Evolutionary conservation across 2,888 invertebrate genomes (phyloP).

Genomic region (Vesta saturnalis): DNA sequence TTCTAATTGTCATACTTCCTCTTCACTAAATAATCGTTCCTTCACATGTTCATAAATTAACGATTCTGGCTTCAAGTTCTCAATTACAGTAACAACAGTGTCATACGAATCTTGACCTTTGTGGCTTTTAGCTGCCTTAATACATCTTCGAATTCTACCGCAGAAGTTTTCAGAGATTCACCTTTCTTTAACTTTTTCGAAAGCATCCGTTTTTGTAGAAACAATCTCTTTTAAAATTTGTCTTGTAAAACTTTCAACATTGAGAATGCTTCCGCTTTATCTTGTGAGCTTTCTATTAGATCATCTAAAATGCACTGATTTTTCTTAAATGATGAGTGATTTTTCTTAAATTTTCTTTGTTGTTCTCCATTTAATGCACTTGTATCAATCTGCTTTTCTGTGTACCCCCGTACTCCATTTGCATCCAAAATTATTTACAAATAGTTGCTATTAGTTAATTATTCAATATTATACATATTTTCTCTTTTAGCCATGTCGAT

Average conservation of each 20-base stretch:
- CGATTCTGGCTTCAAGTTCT: neutral
- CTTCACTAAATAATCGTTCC: neutral
- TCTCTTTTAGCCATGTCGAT: constrained; percentile 1
- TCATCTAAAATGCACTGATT: constrained; percentile 18
- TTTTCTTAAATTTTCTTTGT: neutral
- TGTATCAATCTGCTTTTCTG: constrained; percentile 3
- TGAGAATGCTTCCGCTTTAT: constrained; percentile 25
- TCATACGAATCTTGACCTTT: constrained; percentile 29
- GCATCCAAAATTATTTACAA: constrained; percentile 11
- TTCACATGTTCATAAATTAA: constrained; percentile 1
- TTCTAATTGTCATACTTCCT: neutral
- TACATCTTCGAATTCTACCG: neutral
- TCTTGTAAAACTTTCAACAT: constrained; percentile 35
- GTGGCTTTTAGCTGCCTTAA: constrained; percentile 16
- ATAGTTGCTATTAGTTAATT: constrained; percentile 10
- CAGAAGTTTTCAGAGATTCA: constrained; percentile 23
- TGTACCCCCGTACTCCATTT: neutral
- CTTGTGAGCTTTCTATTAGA: constrained; percentile 28
- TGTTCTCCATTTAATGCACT: constrained; percentile 1
- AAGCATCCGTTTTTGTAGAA: constrained; percentile 28
- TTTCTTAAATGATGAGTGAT: too few species aligned
- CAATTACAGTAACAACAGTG: constrained; percentile 35
- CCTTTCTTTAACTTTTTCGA: constrained; percentile 26
- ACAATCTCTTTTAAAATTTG: constrained; percentile 32
- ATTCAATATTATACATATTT: neutral